These are phyloP conservation scores for Cataglyphis livida DNA, from an alignment of 2,888 invertebrate genomes.

Conservation along the genomic window DNA sequence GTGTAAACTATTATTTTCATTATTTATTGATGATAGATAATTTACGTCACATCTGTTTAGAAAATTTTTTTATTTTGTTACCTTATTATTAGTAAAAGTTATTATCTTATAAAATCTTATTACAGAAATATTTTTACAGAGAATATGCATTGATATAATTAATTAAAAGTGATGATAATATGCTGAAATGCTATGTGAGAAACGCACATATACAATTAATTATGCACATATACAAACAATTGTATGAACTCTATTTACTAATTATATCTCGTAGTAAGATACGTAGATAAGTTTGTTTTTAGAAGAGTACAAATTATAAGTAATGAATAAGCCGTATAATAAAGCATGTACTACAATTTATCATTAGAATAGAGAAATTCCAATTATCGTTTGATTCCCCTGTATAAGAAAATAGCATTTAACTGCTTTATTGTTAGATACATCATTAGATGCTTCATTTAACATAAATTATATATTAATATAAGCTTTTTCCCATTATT, in stretches of 20 bases:
- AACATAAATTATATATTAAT: slow-evolving; percentile 11
- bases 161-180: slow-evolving; percentile 23
- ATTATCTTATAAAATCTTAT: slow-evolving; percentile 12
- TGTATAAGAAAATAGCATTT: slow-evolving; percentile 33
- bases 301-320: neutral
- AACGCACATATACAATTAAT: neutral
- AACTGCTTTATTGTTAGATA: slow-evolving; percentile 11
- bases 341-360: slow-evolving; percentile 31
- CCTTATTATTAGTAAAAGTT: neutral
- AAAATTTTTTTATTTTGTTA: neutral
- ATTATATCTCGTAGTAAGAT: neutral
- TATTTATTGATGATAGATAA: neutral
- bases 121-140: neutral
- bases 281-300: slow-evolving; percentile 8
- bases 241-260: neutral
- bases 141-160: slow-evolving; percentile 12
- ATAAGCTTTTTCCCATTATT: neutral
- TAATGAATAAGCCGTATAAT: slow-evolving; percentile 20
- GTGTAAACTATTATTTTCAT: neutral
- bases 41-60: neutral
- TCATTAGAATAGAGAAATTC: slow-evolving; percentile 45
- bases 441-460: slow-evolving; percentile 36
- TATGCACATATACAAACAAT: neutral
- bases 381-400: slow-evolving; percentile 24
- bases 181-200: neutral